A percentile compares a stretch with the other conserved stretches of the same genome.
phyloP scores from a whole-genome alignment of 2,797 vertebrate genomes.

The Poeciliopsis infans region DNA sequence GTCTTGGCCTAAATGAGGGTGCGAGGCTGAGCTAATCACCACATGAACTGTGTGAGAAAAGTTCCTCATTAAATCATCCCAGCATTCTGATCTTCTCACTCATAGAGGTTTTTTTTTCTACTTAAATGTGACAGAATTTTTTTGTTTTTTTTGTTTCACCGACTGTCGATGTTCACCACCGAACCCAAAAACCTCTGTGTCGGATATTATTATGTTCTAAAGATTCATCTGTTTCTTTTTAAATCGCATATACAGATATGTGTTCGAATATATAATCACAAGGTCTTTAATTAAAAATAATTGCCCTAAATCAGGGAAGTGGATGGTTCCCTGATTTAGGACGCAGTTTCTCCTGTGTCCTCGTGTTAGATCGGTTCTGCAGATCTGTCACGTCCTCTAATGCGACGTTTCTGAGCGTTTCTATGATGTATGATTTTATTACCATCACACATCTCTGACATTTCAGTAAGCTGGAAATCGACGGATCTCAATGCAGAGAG shows the following conservation, averaged over 20 bases:
- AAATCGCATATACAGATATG: not conserved
- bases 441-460: constrained; percentile 68
- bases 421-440: constrained; percentile 70
- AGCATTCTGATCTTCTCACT: constrained; percentile 3
- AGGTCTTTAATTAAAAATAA: constrained; percentile 12
- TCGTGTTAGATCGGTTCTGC: not conserved
- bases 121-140: not conserved
- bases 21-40: constrained; percentile 82
- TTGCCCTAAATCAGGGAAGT: not conserved
- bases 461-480: constrained; percentile 72
- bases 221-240: constrained; percentile 16
- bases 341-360: no score
- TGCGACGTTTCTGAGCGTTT: constrained; percentile 54
- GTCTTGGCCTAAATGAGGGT: constrained; percentile 89
- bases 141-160: constrained; percentile 19
- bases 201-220: constrained; percentile 10
- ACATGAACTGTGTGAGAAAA: constrained; percentile 60
- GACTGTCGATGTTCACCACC: not conserved
- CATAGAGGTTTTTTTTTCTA: not conserved
- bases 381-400: constrained; percentile 47
- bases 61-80: constrained; percentile 35
- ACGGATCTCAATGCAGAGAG: constrained; percentile 63
- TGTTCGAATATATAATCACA: constrained; percentile 15
- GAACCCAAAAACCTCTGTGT: constrained; percentile 31
- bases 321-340: no score